Conservation (phyloP, 2,113 vertebrate genomes). For the Tragelaphus buxtoni region DNA sequence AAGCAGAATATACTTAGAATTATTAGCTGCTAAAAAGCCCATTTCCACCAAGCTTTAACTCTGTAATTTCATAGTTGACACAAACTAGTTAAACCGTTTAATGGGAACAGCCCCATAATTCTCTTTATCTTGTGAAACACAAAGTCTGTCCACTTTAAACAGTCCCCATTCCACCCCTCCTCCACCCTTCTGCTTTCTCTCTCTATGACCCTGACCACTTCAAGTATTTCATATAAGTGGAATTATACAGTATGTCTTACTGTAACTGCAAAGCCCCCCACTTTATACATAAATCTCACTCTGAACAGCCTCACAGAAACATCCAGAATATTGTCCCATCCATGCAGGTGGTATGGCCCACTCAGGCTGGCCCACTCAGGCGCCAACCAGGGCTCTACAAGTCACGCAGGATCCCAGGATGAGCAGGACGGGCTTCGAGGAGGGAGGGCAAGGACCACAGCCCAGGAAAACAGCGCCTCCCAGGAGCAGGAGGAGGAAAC, state of each 20-base stretch:
- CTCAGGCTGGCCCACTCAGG: neutral
- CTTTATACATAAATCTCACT: neutral
- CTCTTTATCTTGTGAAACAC: neutral
- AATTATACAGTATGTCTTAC: neutral
- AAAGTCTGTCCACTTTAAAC: neutral
- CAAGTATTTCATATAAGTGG: neutral
- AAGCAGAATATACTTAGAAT: neutral
- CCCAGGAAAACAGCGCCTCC: neutral
- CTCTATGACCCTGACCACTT: neutral
- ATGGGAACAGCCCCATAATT: neutral
- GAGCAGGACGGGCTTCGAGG: rapidly evolving
- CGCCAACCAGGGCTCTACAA: neutral
- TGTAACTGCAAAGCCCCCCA: neutral
- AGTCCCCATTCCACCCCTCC: neutral
- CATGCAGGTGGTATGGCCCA: neutral
- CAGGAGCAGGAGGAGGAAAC: too few species aligned
- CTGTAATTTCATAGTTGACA: neutral
- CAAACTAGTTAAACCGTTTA: slow-evolving; percentile 13
- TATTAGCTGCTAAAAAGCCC: neutral
- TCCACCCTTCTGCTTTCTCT: neutral
- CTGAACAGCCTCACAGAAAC: neutral
- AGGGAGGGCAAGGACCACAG: neutral
- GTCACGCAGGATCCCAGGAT: too few species aligned
- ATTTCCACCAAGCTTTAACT: neutral
- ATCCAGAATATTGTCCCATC: neutral